Percentiles rank a stretch among this genome's conserved stretches.
These are phyloP conservation scores for Chrysopilus asiliformis DNA, from an alignment of 2,888 invertebrate species.

Conservation along the genomic window DNA sequence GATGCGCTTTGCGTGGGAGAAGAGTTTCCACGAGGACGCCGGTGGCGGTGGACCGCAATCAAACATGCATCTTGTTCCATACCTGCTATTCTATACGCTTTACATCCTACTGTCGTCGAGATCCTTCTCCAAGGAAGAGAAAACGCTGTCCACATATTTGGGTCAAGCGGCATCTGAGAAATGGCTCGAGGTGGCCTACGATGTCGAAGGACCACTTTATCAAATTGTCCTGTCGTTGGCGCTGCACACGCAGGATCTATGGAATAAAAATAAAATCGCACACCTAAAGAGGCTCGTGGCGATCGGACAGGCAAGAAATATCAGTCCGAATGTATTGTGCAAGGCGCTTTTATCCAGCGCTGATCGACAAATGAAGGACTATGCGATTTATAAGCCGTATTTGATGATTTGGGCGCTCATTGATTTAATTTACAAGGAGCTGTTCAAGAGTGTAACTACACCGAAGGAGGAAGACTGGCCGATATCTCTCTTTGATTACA, in stretches of 20 bases:
- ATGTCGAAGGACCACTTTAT: conserved; percentile 87
- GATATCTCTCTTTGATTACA: conserved; percentile 76
- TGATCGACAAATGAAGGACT: conserved; percentile 48
- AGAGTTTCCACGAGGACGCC: conserved; percentile 94
- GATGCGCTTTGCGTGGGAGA: conserved; percentile 80
- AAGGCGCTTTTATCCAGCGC: conserved; percentile 37
- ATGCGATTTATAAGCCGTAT: conserved; percentile 71
- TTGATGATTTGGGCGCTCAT: conserved; percentile 75
- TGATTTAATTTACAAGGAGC: conserved; percentile 68
- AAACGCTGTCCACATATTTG: conserved; percentile 58
- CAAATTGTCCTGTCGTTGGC: conserved; percentile 69
- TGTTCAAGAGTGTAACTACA: conserved; percentile 73
- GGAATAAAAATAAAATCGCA: conserved; percentile 55
- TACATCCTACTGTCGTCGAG: conserved; percentile 7
- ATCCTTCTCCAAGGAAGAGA: conserved; percentile 49
- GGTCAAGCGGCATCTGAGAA: conserved; percentile 47
- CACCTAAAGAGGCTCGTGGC: conserved; percentile 66
- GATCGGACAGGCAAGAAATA: conserved; percentile 65
- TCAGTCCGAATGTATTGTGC: conserved; percentile 40
- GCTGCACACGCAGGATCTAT: conserved; percentile 62
- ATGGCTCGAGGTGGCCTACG: conserved; percentile 67
- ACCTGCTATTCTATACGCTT: conserved; percentile 27
- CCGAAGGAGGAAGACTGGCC: conserved; percentile 80
- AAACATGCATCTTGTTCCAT: conserved; percentile 93
- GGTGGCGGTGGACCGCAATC: conserved; percentile 95